A percentile compares a stretch with the other conserved stretches of the same genome.
Conservation (phyloP, 2,797 vertebrate genomes). For the Sparus aurata region DNA sequence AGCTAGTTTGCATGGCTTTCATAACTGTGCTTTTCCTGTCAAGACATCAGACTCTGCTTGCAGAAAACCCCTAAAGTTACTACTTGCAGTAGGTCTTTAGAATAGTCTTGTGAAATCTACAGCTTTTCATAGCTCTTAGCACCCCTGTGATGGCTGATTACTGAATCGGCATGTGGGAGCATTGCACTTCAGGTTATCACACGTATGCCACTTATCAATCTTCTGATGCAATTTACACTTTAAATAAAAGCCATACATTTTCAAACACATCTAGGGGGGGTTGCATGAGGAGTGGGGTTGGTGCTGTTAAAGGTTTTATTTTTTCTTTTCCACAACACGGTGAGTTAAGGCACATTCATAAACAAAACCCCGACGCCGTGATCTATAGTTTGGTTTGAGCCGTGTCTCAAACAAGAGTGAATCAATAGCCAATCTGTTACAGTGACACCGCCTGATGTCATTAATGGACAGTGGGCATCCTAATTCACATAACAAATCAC, state of each 20-base stretch:
- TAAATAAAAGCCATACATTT: constrained; percentile 40
- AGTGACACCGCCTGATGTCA: constrained; percentile 73
- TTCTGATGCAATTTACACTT: constrained; percentile 57
- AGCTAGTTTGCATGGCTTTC: not conserved
- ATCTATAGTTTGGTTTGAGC: constrained; percentile 49
- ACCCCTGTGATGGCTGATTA: constrained; percentile 29
- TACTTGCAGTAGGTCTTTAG: not conserved
- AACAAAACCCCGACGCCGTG: constrained; percentile 51
- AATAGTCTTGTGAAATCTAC: constrained; percentile 22
- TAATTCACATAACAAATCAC: constrained; percentile 89
- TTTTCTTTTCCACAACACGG: constrained; percentile 13
- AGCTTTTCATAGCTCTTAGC: not conserved
- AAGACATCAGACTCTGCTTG: constrained; percentile 4
- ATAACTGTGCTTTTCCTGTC: not conserved
- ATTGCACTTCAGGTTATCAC: constrained; percentile 28
- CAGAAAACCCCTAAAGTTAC: constrained; percentile 8
- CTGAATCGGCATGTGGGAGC: constrained; percentile 16
- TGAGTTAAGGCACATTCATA: constrained; percentile 50
- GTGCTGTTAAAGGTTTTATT: constrained; percentile 17
- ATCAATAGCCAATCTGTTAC: constrained; percentile 71
- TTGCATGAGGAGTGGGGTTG: not conserved
- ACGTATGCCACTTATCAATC: constrained; percentile 50
- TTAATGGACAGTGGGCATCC: constrained; percentile 80
- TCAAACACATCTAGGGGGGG: constrained; percentile 11
- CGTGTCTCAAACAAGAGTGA: constrained; percentile 44